phyloP scores from a whole-genome alignment of 2,797 vertebrate genomes.

The Phoebastria nigripes region DNA sequence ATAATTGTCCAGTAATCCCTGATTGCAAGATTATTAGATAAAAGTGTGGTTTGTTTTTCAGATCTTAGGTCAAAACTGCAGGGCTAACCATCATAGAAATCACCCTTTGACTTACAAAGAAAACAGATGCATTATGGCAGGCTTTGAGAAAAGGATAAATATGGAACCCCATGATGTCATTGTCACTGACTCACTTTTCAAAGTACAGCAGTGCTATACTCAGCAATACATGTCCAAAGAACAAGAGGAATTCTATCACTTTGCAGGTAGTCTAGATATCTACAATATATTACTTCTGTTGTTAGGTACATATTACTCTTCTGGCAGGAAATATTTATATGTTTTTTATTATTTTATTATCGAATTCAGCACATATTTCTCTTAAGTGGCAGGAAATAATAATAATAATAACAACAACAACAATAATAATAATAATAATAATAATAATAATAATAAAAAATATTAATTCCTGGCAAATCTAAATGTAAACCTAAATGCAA shows the following conservation, averaged over 20 bases:
- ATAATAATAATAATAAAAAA: too few species aligned
- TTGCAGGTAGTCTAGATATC: background rate
- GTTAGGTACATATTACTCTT: background rate
- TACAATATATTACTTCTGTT: background rate
- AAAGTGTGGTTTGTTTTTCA: background rate
- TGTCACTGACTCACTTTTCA: background rate
- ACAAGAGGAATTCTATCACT: background rate
- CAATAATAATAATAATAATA: too few species aligned
- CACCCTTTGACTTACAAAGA: background rate
- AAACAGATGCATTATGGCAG: background rate
- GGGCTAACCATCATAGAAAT: background rate
- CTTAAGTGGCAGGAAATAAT: background rate
- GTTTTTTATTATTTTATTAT: background rate
- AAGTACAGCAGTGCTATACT: background rate
- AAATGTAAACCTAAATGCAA: background rate
- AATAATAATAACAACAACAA: background rate
- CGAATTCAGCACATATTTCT: background rate
- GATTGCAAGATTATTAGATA: background rate
- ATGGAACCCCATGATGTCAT: background rate
- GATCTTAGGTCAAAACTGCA: background rate
- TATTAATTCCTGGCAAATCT: background rate
- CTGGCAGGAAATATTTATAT: background rate
- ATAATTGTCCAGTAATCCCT: background rate
- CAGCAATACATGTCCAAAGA: background rate
- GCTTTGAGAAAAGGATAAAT: background rate